A percentile compares a stretch with the other conserved stretches of the same genome.
These are phyloP conservation scores for Thymelicus sylvestris DNA, from an alignment of 2,888 invertebrate species.

Conservation along the genomic window DNA sequence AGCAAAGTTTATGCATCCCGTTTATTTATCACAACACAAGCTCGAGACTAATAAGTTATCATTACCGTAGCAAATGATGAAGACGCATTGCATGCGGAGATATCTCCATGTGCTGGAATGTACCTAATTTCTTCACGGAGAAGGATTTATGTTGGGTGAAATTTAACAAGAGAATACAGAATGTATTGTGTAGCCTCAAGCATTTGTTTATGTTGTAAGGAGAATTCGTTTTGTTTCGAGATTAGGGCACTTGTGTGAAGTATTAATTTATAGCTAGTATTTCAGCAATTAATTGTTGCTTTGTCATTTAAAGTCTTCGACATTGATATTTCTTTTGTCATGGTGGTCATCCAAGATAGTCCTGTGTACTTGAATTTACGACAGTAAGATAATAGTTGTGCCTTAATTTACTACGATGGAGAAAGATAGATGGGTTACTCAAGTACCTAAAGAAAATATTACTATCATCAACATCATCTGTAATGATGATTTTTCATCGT, in stretches of 20 bases:
- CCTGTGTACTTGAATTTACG: too few relatives aligned
- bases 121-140: conserved; percentile 21
- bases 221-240: conserved; percentile 1
- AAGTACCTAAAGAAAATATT: too few relatives aligned
- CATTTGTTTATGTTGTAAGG: conserved; percentile 17
- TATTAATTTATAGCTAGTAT: too few relatives aligned
- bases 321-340: too few relatives aligned
- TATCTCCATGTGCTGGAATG: conserved; percentile 23
- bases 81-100: conserved; percentile 39
- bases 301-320: too few relatives aligned
- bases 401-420: too few relatives aligned
- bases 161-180: conserved; percentile 7
- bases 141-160: conserved; percentile 25
- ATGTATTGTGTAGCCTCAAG: conserved; percentile 10
- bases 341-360: too few relatives aligned
- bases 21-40: conserved; percentile 4
- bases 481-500: too few relatives aligned
- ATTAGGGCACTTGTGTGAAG: background rate
- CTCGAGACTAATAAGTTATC: conserved; percentile 41
- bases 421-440: too few relatives aligned
- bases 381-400: too few relatives aligned
- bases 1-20: conserved; percentile 1
- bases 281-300: too few relatives aligned
- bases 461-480: too few relatives aligned
- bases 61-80: conserved; percentile 42